A percentile compares a stretch with the other conserved stretches of the same genome.
These are phyloP conservation scores for Megalonaias nervosa DNA, from an alignment of 1,140 invertebrate species.

Conservation along the genomic window DNA sequence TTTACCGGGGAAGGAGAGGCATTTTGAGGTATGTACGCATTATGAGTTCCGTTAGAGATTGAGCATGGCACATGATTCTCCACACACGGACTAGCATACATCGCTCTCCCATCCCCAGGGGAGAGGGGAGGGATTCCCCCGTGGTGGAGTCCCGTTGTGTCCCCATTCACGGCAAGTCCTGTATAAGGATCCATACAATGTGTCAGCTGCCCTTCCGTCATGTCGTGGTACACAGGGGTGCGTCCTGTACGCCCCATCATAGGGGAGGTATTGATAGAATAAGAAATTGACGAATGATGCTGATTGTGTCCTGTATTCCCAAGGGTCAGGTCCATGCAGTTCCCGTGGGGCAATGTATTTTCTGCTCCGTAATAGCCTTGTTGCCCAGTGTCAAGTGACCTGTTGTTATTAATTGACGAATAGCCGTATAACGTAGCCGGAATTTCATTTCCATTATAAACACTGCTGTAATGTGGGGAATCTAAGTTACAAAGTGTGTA, in stretches of 20 bases:
- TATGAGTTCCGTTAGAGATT: conserved; percentile 47
- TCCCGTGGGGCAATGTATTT: conserved; percentile 36
- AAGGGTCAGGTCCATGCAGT: conserved; percentile 46
- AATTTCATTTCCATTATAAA: conserved; percentile 46
- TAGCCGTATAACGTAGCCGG: conserved; percentile 52
- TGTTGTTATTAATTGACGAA: conserved; percentile 46
- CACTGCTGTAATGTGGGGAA: conserved; percentile 57
- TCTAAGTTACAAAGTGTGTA: conserved; percentile 65
- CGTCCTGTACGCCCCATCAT: conserved; percentile 47
- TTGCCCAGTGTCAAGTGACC: conserved; percentile 60
- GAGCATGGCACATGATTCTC: conserved; percentile 49
- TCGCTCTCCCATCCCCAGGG: conserved; percentile 37
- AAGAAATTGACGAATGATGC: too few species aligned
- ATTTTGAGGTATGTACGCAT: conserved; percentile 46
- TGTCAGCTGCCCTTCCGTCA: conserved; percentile 44
- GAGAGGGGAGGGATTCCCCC: conserved; percentile 39
- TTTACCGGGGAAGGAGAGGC: conserved; percentile 50
- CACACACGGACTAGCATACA: conserved; percentile 44
- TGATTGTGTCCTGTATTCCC: conserved; percentile 38
- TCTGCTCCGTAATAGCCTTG: conserved; percentile 52
- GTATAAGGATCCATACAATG: conserved; percentile 47
- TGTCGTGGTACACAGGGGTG: conserved; percentile 41
- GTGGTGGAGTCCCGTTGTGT: conserved; percentile 37
- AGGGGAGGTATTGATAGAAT: conserved; percentile 11
- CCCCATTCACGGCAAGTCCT: conserved; percentile 42